phyloP scores from a whole-genome alignment of 2,113 vertebrate species.

The Grammomys dolichurus region DNA sequence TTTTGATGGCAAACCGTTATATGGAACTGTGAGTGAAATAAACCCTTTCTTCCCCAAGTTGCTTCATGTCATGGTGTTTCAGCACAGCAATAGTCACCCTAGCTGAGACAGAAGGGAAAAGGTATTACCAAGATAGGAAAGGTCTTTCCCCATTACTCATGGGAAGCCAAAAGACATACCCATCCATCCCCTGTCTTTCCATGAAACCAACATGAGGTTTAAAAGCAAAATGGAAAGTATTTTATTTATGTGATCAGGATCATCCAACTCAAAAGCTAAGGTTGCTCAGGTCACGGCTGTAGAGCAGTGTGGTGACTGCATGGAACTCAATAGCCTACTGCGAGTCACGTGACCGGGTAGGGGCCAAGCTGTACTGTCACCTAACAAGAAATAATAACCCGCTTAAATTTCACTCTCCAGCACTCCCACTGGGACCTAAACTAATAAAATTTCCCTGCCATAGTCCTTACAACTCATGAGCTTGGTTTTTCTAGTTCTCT shows the following conservation, averaged over 20 bases:
- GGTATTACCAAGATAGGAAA: slow-evolving; percentile 22
- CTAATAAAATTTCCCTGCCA: not conserved
- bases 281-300: not conserved
- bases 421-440: not conserved
- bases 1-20: not conserved
- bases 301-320: not conserved
- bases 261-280: not conserved
- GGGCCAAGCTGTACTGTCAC: not conserved
- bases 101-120: not conserved
- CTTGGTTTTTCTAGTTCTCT: not conserved
- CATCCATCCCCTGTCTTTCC: not conserved
- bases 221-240: not conserved
- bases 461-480: not conserved
- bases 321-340: not conserved
- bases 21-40: not conserved
- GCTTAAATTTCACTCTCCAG: slow-evolving; percentile 18
- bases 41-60: not conserved
- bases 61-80: not conserved
- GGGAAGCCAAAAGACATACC: not conserved
- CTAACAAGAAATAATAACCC: slow-evolving; percentile 7
- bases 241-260: not conserved
- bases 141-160: not conserved
- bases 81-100: not conserved
- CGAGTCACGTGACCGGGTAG: not conserved
- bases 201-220: not conserved